phyloP scores from a whole-genome alignment of 2,113 vertebrate genomes.

The Clarias magur region DNA sequence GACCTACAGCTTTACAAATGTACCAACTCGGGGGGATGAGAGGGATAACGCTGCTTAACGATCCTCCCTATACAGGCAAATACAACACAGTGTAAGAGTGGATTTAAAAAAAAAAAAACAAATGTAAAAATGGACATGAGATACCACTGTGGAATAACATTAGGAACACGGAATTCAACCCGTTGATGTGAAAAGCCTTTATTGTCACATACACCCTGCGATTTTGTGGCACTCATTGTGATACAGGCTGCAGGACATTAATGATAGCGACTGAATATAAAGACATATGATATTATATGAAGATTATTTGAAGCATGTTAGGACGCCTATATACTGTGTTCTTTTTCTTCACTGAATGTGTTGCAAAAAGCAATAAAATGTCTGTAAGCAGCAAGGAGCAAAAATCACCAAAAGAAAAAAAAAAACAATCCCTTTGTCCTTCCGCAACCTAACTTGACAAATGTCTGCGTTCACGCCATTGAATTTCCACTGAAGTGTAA shows the following conservation, averaged over 20 bases:
- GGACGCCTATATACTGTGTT: neutral
- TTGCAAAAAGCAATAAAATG: neutral
- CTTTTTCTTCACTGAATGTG: neutral
- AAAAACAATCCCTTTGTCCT: neutral
- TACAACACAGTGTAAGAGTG: neutral
- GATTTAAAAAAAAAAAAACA: neutral
- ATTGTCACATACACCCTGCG: neutral
- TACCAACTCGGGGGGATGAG: neutral
- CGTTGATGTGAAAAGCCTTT: neutral
- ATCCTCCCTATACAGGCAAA: neutral
- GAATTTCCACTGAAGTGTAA: neutral
- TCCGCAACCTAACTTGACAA: constrained; percentile 21
- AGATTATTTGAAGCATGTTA: neutral
- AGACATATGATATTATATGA: neutral
- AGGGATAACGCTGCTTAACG: neutral
- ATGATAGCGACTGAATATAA: neutral
- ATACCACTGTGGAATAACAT: neutral
- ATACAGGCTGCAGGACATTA: neutral
- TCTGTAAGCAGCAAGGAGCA: neutral
- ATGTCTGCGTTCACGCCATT: no score
- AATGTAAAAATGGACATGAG: neutral
- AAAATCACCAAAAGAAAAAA: neutral
- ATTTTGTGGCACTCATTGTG: neutral
- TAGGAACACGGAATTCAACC: neutral
- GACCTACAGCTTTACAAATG: neutral